phyloP scores from a whole-genome alignment of 1,140 invertebrate species.

The Holotrichia oblita region DNA sequence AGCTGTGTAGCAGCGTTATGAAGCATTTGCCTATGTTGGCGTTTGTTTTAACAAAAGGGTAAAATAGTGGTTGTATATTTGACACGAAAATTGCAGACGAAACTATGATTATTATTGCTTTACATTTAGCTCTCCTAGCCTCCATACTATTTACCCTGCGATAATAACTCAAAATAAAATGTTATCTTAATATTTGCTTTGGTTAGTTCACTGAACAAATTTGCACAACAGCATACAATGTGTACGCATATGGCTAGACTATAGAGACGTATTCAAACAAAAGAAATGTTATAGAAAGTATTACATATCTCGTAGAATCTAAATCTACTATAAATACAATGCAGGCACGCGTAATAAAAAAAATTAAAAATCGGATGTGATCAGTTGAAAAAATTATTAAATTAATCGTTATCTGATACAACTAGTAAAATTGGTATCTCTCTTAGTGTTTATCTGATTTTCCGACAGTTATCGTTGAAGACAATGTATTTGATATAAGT shows the following conservation, averaged over 20 bases:
- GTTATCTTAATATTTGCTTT: not conserved
- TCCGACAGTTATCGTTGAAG: not conserved
- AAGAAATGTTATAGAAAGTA: not conserved
- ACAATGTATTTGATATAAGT: not conserved
- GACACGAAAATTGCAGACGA: no score
- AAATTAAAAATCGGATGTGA: not conserved
- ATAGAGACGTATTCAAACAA: conserved; percentile 15
- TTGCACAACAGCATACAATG: not conserved
- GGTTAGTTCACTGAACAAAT: conserved; percentile 24
- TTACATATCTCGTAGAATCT: conserved; percentile 3
- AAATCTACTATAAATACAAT: not conserved
- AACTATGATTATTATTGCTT: no score
- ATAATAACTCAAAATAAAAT: not conserved
- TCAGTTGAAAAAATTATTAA: not conserved
- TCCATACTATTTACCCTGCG: not conserved
- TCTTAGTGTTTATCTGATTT: not conserved
- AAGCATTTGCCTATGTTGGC: no score
- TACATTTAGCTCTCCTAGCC: not conserved
- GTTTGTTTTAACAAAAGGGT: no score
- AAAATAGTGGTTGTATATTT: no score
- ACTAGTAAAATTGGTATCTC: not conserved
- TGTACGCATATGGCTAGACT: not conserved
- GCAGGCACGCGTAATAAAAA: not conserved
- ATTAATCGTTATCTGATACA: not conserved
- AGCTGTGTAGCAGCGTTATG: no score